Evolutionary conservation across 2,797 vertebrate genomes (phyloP), one percentile per base, ranked within the genome.

Genomic region (Apodemus agrarius): DNA sequence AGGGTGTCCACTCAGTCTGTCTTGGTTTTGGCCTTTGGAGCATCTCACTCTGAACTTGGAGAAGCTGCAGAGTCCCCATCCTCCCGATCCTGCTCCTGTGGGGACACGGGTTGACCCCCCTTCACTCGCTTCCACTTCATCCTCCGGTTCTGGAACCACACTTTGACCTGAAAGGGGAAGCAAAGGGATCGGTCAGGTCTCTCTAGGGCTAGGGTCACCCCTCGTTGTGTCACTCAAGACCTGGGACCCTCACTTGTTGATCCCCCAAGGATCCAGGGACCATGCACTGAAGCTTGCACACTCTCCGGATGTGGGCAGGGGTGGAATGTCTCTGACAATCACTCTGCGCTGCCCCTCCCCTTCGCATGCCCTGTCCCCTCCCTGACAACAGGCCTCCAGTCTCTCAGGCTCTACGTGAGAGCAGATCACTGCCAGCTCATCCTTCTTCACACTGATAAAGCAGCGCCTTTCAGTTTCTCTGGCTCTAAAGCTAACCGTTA

Each of bases 51-150:
- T 6, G 99, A 99, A 98, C 99, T 99, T 93, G 99, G 99, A 26
- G 99, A 99, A 19, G 99, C 99, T 1, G 99, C 99, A 1, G 99
- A 99, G 99, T 99, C 99, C 74, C 99, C 98, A 49, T 99, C 99
- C 78, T 99, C 99, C 0, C 98, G 98, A 97, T 99, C 99, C 52
- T 99, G 99, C 94, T 99, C 99, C 0, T 98, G 99, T 5, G 99
- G 99, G 17, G 99, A 99, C 88, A 98, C 98, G 0, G 99, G 99
- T 49, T 99, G 99, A 78, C 99, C 99, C 2, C 99, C 99, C 98
- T 99, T 99, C 80, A 99, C 99, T 3, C 99, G 98, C 98, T 99
- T 99, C 99, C 99, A 99, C 98, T 99, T 99, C 99, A 99, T 99
- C 97, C 99, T 99, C 98, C 99, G 98, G 99, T 99, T 99, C 97